Base-by-base conservation (phyloP, 1,140 invertebrate species). In the Drosophila mojavensis region DNA sequence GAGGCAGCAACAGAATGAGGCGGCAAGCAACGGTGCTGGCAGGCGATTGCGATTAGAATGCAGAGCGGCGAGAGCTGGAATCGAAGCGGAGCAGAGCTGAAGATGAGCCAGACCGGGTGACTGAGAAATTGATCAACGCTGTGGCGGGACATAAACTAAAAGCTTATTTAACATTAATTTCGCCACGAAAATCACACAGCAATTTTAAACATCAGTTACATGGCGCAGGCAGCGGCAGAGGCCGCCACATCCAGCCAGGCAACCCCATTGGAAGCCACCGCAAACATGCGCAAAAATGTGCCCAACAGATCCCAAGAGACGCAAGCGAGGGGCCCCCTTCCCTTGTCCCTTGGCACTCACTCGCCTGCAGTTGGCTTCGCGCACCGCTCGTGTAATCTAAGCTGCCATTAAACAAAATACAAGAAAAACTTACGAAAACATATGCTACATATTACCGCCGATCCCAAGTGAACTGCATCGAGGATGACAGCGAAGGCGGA, bases 141-240 rank as follows among this genome's bases (percentile, higher is more conserved):
- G 75, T 85, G 78, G 80, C 85, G 85, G 85, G 85, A 89, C 85
- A 89, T 89, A 89, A 89, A 84, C 85, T 89, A 89, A 89, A 89
- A 90, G 84, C 84, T 90, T 89, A 89, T 85, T 89, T 89, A 89
- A 89, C 84, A 89, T 89, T 89, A 89, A 89, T 89, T 89, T 89
- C 85, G 81, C 84, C 85, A 90, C 84, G 84, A 89, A 89, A 89
- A 89, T 90, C 84, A 89, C 84, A 88, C 80, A 84, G 85, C 84
- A 88, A 88, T 88, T 89, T 88, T 68, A 78, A 88, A 88, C 84
- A 89, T 88, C 85, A 78, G 84, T 89, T 88, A 89, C 84, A 88
- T 56, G 51, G 59, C 58, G 54, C 33, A 55, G 11, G 36, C 36
- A 70, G 28, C 39, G 30, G 11, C 36, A 39, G 36, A 24, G 43